Percentiles rank a stretch among this genome's conserved stretches.
phyloP scores from a whole-genome alignment of 1,140 invertebrate species.

The Pseudoatta argentina region DNA sequence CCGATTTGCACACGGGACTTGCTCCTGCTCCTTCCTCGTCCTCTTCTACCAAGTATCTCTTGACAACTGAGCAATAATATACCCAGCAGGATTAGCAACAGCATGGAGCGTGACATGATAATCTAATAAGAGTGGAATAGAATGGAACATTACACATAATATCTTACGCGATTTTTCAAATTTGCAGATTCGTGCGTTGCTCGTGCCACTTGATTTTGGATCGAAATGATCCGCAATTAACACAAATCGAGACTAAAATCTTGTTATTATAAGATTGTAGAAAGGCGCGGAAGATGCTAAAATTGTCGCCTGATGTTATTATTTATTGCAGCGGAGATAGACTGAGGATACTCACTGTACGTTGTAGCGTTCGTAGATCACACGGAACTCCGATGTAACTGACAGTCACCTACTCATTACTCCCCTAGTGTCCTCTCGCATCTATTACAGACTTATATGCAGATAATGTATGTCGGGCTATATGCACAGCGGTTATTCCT shows the following conservation, averaged over 20 bases:
- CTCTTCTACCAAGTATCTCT: slow-evolving; percentile 86
- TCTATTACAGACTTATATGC: slow-evolving; percentile 85
- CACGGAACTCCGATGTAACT: slow-evolving; percentile 84
- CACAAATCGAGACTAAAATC: neutral
- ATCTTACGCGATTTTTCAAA: neutral
- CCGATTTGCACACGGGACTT: slow-evolving; percentile 94
- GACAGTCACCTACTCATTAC: slow-evolving; percentile 84
- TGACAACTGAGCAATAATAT: slow-evolving; percentile 81
- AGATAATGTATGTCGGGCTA: slow-evolving; percentile 51
- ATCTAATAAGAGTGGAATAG: slow-evolving; percentile 70
- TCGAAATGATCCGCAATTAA: neutral
- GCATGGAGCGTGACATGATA: slow-evolving; percentile 81
- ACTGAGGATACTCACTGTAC: slow-evolving; percentile 68
- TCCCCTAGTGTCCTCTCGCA: slow-evolving; percentile 86
- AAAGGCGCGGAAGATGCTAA: neutral
- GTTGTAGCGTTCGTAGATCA: slow-evolving; percentile 79
- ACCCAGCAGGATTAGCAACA: slow-evolving; percentile 80
- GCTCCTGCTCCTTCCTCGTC: slow-evolving; percentile 89
- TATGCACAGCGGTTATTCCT: slow-evolving; percentile 61
- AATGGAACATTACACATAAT: neutral
- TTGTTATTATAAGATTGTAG: neutral
- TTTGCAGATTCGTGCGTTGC: neutral
- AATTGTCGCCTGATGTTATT: neutral
- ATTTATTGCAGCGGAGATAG: slow-evolving; percentile 10
- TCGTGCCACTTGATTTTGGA: neutral